A percentile compares a stretch with the other conserved stretches of the same genome.
Conservation (phyloP, 2,113 vertebrate species). For the Holacanthus passer region DNA sequence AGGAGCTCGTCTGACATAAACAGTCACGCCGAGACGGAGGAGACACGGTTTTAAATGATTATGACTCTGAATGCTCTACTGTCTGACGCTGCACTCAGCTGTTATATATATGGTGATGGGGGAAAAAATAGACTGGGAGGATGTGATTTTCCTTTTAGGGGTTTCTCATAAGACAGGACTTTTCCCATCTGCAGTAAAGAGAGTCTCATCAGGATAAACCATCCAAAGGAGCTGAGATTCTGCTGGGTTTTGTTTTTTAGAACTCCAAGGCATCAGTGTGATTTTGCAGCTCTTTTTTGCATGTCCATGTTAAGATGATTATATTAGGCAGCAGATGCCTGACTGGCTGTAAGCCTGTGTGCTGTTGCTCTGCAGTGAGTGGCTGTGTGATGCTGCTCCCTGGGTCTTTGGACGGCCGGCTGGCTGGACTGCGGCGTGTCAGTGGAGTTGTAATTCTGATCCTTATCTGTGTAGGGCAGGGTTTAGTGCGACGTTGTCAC, state of each 20-base stretch:
- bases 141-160: conserved; percentile 20
- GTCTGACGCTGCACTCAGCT: conserved; percentile 33
- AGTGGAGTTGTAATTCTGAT: conserved; percentile 50
- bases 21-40: conserved; percentile 20
- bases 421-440: conserved; percentile 49
- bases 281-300: conserved; percentile 17
- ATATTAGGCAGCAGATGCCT: conserved; percentile 30
- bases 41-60: conserved; percentile 41
- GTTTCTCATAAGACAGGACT: not conserved
- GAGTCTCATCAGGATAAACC: not conserved
- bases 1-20: conserved; percentile 53
- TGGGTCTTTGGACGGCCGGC: conserved; percentile 33
- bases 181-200: conserved; percentile 1
- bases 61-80: conserved; percentile 3
- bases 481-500: not conserved
- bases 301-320: conserved; percentile 25
- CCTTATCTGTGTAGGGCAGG: conserved; percentile 29
- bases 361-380: conserved; percentile 44
- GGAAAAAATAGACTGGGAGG: conserved; percentile 23
- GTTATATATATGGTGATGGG: conserved; percentile 13
- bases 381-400: conserved; percentile 38
- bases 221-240: not conserved
- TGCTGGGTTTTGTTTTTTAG: conserved; percentile 4
- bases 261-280: not conserved
- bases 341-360: conserved; percentile 28